These are phyloP conservation scores for Drosophila anomelani DNA, from an alignment of 2,888 invertebrate genomes.

Conservation along the genomic window DNA sequence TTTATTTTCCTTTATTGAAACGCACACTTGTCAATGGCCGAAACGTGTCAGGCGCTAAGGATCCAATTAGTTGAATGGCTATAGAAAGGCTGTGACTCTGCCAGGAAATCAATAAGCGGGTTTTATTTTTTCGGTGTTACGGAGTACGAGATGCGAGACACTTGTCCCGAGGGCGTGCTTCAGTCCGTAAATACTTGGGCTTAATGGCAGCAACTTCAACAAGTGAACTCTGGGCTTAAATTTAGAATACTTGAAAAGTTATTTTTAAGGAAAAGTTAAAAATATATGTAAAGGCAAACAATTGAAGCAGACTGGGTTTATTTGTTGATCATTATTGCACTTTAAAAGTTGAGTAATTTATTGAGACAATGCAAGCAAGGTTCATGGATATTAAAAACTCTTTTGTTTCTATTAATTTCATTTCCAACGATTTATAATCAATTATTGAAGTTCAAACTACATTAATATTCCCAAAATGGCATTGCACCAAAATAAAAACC, in stretches of 20 bases:
- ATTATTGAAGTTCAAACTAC: neutral
- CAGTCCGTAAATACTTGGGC: slow-evolving; percentile 20
- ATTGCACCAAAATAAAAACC: neutral
- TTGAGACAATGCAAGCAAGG: neutral
- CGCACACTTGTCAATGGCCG: slow-evolving; percentile 63
- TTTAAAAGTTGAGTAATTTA: neutral
- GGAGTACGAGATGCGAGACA: slow-evolving; percentile 11
- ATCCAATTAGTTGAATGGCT: slow-evolving; percentile 39
- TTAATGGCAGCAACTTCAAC: slow-evolving; percentile 19
- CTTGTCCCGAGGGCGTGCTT: slow-evolving; percentile 35
- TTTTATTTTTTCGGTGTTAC: neutral
- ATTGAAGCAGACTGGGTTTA: neutral
- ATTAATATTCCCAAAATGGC: neutral
- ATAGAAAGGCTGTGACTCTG: neutral
- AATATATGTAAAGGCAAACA: slow-evolving; percentile 2
- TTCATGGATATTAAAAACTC: neutral
- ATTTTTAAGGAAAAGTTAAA: slow-evolving; percentile 3
- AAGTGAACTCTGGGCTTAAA: slow-evolving; percentile 13
- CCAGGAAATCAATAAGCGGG: slow-evolving; percentile 36
- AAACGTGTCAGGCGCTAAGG: slow-evolving; percentile 64
- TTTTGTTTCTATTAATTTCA: neutral
- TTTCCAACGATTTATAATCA: no score
- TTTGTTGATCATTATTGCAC: neutral
- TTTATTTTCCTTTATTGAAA: slow-evolving; percentile 51
- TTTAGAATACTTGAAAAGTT: neutral